Percentiles rank a stretch among this genome's conserved stretches.
Evolutionary conservation across 2,888 invertebrate genomes (phyloP).

Genomic region (Drosophila quinaria): DNA sequence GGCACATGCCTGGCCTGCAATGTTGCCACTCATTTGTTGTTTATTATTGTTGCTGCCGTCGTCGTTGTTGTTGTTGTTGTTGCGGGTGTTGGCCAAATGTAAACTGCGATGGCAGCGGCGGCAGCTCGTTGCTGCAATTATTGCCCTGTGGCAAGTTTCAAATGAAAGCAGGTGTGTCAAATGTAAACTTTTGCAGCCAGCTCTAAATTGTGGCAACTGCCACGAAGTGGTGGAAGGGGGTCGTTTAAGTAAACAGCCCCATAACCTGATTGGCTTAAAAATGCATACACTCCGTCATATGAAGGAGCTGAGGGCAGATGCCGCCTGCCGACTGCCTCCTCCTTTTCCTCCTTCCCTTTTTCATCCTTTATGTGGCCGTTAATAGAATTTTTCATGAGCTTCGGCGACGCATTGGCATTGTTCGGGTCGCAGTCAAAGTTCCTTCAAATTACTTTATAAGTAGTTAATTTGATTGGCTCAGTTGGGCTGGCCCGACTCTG

Average conservation of each 20-base stretch:
- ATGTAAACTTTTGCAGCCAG: slow-evolving; percentile 62
- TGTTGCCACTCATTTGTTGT: slow-evolving; percentile 52
- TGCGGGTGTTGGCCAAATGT: slow-evolving; percentile 67
- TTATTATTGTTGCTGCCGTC: slow-evolving; percentile 35
- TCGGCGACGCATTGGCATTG: slow-evolving; percentile 63
- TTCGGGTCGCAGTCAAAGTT: slow-evolving; percentile 61
- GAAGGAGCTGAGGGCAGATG: slow-evolving; percentile 21
- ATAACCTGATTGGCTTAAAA: slow-evolving; percentile 72
- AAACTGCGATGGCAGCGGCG: slow-evolving; percentile 39
- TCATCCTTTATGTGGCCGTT: slow-evolving; percentile 49
- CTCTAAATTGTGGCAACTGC: slow-evolving; percentile 20
- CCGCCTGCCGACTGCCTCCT: not conserved
- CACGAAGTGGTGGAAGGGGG: slow-evolving; percentile 7
- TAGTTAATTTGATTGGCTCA: slow-evolving; percentile 75
- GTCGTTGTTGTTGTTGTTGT: slow-evolving; percentile 46
- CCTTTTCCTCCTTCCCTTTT: not conserved
- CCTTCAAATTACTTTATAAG: slow-evolving; percentile 76
- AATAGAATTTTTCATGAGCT: slow-evolving; percentile 78
- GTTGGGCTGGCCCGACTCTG: slow-evolving; percentile 1
- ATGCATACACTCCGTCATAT: slow-evolving; percentile 62
- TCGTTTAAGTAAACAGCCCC: slow-evolving; percentile 65
- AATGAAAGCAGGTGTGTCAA: slow-evolving; percentile 82
- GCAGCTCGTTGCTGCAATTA: slow-evolving; percentile 69
- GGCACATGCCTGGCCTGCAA: slow-evolving; percentile 33
- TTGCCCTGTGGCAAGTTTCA: slow-evolving; percentile 72